Percentiles rank a stretch among this genome's conserved stretches.
These are phyloP conservation scores for Cirrhinus molitorella DNA, from an alignment of 2,797 vertebrate species.

Conservation along the genomic window DNA sequence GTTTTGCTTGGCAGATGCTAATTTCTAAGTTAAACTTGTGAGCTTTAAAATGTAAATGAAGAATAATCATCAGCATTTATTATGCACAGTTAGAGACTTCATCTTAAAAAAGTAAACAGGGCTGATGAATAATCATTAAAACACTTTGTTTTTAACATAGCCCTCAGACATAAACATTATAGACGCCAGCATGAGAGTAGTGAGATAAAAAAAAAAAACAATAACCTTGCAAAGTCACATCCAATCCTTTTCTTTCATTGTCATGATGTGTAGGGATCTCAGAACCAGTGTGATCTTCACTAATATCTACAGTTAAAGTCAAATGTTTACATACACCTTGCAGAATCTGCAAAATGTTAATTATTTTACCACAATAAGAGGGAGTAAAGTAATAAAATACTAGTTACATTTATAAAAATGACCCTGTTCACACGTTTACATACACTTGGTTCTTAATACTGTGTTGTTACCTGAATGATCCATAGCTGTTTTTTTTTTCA, in stretches of 20 bases:
- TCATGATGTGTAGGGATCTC: not conserved
- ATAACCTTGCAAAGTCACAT: not conserved
- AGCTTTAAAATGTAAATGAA: not conserved
- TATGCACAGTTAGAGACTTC: not conserved
- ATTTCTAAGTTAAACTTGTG: conserved; percentile 7
- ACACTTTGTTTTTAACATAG: not conserved
- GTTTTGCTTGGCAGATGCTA: conserved; percentile 1
- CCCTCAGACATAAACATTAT: not conserved
- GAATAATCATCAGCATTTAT: not conserved
- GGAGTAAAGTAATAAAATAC: too few species aligned
- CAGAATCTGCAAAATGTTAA: too few species aligned
- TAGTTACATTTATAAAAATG: too few species aligned
- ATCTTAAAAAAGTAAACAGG: not conserved
- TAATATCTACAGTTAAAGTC: too few species aligned
- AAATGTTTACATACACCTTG: too few species aligned
- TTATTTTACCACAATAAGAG: too few species aligned
- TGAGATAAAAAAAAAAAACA: not conserved
- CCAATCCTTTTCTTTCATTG: not conserved
- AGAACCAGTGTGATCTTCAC: not conserved
- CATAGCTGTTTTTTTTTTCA: too few species aligned
- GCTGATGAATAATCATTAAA: not conserved
- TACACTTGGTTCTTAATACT: too few species aligned
- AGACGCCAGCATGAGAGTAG: not conserved
- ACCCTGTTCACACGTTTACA: too few species aligned
- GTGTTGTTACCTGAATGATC: too few species aligned